Conservation (phyloP, 92 coral and sea anemone species). For the Palythoa heliodiscus region DNA sequence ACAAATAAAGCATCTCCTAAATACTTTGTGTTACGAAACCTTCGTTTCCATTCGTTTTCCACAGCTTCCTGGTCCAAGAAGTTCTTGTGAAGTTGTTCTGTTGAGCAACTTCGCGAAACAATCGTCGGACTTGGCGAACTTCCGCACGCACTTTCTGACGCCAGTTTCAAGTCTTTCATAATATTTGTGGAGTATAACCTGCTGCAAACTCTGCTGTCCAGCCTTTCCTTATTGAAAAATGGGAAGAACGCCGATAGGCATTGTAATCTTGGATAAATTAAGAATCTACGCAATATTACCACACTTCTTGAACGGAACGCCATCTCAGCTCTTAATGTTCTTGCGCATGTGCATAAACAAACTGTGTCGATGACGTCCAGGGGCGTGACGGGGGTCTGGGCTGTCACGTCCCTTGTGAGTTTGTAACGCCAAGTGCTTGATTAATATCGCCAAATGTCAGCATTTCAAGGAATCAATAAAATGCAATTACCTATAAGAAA, state of each 20-base stretch:
- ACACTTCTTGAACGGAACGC: slow-evolving; percentile 2
- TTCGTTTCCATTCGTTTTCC: slow-evolving; percentile 83
- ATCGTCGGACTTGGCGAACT: slow-evolving; percentile 21
- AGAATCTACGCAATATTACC: slow-evolving; percentile 15
- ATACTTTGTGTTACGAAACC: slow-evolving; percentile 71
- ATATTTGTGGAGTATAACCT: background rate
- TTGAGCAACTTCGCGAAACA: background rate
- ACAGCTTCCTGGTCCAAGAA: slow-evolving; percentile 63
- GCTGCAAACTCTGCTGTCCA: background rate
- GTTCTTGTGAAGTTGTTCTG: background rate
- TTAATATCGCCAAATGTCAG: no score
- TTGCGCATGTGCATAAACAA: background rate
- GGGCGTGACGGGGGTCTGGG: slow-evolving; percentile 27
- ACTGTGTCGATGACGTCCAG: slow-evolving; percentile 7
- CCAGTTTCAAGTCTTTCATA: slow-evolving; percentile 28
- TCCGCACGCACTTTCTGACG: slow-evolving; percentile 40
- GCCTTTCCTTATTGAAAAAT: background rate
- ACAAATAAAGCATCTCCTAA: slow-evolving; percentile 92
- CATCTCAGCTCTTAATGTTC: slow-evolving; percentile 26
- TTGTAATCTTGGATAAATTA: slow-evolving; percentile 14
- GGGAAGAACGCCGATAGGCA: background rate
- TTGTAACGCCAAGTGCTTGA: background rate
- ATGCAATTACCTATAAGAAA: no score
- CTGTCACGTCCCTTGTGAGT: background rate
- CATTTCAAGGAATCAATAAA: no score